Evolutionary conservation across 2,113 vertebrate genomes (phyloP).

Genomic region (Ardeotis arabs): DNA sequence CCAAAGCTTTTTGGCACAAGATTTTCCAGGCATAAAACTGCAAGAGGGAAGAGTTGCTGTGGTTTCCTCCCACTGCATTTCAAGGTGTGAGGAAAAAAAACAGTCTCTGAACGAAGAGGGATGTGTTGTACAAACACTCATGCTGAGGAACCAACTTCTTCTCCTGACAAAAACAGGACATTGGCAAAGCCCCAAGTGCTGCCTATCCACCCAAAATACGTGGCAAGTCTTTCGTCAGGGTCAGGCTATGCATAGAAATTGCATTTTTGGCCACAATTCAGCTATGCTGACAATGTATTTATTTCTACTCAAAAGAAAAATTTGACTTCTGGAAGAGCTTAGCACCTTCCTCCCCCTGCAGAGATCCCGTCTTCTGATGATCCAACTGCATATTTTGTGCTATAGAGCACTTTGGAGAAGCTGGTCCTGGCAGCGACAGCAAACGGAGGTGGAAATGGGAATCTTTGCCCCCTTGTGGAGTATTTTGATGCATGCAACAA

Average conservation of each 20-base stretch:
- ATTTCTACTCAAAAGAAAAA: background rate
- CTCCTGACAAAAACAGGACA: background rate
- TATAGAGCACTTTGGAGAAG: constrained; percentile 6
- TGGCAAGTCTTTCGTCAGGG: background rate
- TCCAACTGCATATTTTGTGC: background rate
- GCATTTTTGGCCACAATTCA: background rate
- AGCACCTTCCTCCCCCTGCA: background rate
- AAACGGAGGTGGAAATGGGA: background rate
- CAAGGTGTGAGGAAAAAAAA: background rate
- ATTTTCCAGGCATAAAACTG: background rate
- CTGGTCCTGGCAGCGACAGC: background rate
- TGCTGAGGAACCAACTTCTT: background rate
- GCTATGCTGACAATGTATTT: background rate
- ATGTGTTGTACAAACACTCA: background rate
- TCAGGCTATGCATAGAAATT: background rate
- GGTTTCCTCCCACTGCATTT: background rate
- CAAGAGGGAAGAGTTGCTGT: background rate
- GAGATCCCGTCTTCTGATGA: background rate
- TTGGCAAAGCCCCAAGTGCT: background rate
- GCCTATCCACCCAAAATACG: background rate
- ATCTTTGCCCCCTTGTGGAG: constrained; percentile 59
- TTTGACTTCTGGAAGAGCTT: background rate
- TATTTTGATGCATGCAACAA: constrained; percentile 13
- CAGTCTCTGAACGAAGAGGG: background rate
- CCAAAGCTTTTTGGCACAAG: background rate